Conservation (phyloP, 1,140 invertebrate genomes). For the Brachionus paranguensis region DNA sequence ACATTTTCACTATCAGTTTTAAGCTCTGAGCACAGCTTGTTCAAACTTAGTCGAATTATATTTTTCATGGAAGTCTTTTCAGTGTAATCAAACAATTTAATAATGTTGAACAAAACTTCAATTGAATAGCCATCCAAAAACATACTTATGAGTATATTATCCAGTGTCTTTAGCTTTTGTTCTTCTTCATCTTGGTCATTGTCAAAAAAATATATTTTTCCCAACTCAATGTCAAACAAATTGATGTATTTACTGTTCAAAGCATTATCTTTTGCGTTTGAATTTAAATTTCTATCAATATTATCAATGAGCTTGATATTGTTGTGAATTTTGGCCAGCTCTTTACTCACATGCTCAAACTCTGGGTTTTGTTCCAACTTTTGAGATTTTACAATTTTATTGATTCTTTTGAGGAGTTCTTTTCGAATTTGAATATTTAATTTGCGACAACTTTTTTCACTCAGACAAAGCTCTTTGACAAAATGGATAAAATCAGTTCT, state of each 20-base stretch:
- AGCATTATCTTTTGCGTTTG: not conserved
- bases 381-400: not conserved
- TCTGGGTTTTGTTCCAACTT: not conserved
- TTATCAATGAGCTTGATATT: constrained; percentile 7
- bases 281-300: not conserved
- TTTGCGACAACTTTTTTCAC: constrained; percentile 3
- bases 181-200: not conserved
- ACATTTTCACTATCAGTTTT: constrained; percentile 1
- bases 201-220: not conserved
- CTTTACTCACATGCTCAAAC: not conserved
- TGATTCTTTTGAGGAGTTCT: not conserved
- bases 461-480: constrained; percentile 11
- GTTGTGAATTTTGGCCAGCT: constrained; percentile 29
- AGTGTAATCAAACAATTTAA: not conserved
- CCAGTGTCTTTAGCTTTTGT: not conserved
- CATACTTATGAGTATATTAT: not conserved
- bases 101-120: not conserved
- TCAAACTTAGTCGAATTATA: not conserved
- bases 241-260: not conserved
- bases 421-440: not conserved
- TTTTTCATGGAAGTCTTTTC: not conserved
- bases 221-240: not conserved
- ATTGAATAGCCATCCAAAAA: constrained; percentile 24
- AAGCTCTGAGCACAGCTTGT: not conserved
- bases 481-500: not conserved